phyloP scores from a whole-genome alignment of 2,888 invertebrate genomes.

The Limulus polyphemus region DNA sequence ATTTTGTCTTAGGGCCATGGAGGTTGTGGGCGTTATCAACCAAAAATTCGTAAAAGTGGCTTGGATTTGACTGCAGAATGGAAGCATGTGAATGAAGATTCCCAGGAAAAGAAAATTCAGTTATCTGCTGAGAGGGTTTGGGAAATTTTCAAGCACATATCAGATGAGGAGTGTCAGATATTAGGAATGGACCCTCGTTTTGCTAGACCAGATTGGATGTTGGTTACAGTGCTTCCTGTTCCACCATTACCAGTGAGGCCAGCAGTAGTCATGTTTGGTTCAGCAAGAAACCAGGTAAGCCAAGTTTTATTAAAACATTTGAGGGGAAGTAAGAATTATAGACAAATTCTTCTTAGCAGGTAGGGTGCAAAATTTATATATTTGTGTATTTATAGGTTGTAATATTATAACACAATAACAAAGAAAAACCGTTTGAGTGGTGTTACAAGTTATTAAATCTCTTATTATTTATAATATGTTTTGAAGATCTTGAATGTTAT shows the following conservation, averaged over 20 bases:
- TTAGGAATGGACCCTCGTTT: constrained; percentile 92
- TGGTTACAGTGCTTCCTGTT: constrained; percentile 90
- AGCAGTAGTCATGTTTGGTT: constrained; percentile 98
- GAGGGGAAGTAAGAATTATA: no score
- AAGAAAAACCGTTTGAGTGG: no score
- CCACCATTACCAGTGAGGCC: constrained; percentile 92
- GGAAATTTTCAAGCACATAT: constrained; percentile 90
- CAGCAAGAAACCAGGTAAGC: constrained; percentile 69
- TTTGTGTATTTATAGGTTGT: no score
- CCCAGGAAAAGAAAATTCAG: constrained; percentile 87
- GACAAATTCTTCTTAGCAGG: no score
- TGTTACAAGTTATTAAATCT: no score
- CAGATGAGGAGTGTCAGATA: constrained; percentile 91
- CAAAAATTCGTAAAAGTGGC: constrained; percentile 74
- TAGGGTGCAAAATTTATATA: no score
- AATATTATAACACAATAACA: no score
- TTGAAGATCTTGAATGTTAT: no score
- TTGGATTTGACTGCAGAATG: constrained; percentile 93
- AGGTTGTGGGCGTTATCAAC: constrained; percentile 97
- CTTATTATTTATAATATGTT: no score
- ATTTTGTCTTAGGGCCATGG: constrained; percentile 54
- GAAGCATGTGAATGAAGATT: constrained; percentile 97
- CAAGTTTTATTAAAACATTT: no score
- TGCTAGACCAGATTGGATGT: constrained; percentile 99
- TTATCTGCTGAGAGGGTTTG: constrained; percentile 91